Base-by-base conservation (phyloP, 1,140 invertebrate species). In the Steinernema feltiae region DNA sequence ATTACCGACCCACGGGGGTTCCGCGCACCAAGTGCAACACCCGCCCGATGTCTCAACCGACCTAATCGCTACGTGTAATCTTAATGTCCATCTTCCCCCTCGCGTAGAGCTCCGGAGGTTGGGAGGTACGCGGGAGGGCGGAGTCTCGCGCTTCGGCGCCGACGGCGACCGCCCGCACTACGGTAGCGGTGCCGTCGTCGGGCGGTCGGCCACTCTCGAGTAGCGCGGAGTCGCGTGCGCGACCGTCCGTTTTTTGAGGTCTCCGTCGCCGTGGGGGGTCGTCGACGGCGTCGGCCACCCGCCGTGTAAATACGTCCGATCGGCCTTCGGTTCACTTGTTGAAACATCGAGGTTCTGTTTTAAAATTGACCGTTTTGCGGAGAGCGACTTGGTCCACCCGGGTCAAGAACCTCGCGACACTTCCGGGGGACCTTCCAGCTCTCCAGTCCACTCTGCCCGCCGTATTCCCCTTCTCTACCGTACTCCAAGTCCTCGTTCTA, bases 291-390 rank as follows among this genome's bases (percentile, higher is more conserved):
- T 18, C 53, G 53, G 53, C 53, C 53, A 63, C 53, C 53, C 53
- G 53, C 53, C 53, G 53, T 3, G 53, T 12, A 63, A 63, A 63
- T 63, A 27, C 53, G 53, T 63, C 53, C 53, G 53, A 63, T 12
- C 53, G 53, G 53, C 53, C 53, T 46, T 63, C 53, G 53, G 53
- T 63, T 63, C 53, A 63, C 53, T 63, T 63, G 53, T 63, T 63
- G 53, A 63, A 63, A 63, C 53, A 63, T 63, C 15, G 7, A 27
- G 24, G 53, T 21, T 63, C 53, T 63, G 53, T 17, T 63, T 63
- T 27, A 63, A 63, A 63, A 63, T 63, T 63, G 53, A 63, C 53
- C 53, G 15, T 63, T 27, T 63, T 41, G 7, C 35, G 35, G 35
- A 41, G 35, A 41, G 35, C 18, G 35, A 18, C 18, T 41, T 18